These are phyloP conservation scores for Parazoanthus atlanticus DNA, from an alignment of 92 coral and sea anemone genomes.

Conservation along the genomic window DNA sequence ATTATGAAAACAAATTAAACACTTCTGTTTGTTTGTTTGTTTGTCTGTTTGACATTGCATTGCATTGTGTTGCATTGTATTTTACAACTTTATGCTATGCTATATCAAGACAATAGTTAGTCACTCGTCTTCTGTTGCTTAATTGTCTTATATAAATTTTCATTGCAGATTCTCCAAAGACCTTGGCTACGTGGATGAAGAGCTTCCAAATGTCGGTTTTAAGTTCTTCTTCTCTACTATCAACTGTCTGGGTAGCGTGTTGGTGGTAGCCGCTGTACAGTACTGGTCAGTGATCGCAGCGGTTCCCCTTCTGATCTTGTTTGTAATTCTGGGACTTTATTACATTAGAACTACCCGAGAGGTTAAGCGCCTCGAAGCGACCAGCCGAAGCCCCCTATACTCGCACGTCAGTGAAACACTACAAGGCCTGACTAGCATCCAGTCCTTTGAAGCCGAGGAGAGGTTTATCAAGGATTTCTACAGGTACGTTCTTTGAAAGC, in stretches of 20 bases:
- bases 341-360: conserved; percentile 57
- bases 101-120: too few species aligned
- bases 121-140: not conserved
- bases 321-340: conserved; percentile 51
- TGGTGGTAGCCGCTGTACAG: conserved; percentile 50
- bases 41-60: too few species aligned
- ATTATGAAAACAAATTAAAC: too few species aligned
- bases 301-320: conserved; percentile 47
- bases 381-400: conserved; percentile 55
- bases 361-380: conserved; percentile 55
- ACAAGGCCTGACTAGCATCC: conserved; percentile 57
- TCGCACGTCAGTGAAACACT: conserved; percentile 59
- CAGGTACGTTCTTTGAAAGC: not conserved
- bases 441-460: conserved; percentile 31
- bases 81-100: not conserved
- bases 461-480: conserved; percentile 27
- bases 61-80: not conserved
- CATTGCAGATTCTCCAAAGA: conserved; percentile 33
- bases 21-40: too few species aligned
- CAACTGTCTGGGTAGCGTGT: conserved; percentile 40
- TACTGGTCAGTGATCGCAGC: conserved; percentile 55
- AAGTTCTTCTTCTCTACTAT: conserved; percentile 34
- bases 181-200: conserved; percentile 36
- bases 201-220: conserved; percentile 31
- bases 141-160: not conserved